Percentiles rank a stretch among this genome's conserved stretches.
Evolutionary conservation across 2,888 invertebrate species (phyloP).

Genomic region (Taenaris catops): DNA sequence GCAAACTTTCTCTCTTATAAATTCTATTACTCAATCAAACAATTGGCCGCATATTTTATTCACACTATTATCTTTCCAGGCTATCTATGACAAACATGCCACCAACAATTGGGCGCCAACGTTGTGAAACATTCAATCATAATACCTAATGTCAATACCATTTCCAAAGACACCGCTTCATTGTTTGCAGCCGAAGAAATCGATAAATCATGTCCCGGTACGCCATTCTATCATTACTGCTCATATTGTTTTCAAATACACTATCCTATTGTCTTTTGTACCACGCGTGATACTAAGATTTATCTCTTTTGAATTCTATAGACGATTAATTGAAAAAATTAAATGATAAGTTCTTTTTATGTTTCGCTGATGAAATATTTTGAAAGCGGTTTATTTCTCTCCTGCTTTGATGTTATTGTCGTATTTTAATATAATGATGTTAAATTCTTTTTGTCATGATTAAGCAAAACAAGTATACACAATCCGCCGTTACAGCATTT

Average conservation of each 20-base stretch:
- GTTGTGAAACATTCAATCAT: slow-evolving; percentile 36
- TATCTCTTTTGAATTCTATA: slow-evolving; percentile 14
- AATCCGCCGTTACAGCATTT: no score
- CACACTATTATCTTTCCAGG: slow-evolving; percentile 4
- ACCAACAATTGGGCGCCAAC: slow-evolving; percentile 7
- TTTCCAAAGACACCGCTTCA: slow-evolving; percentile 33
- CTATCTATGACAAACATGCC: slow-evolving; percentile 7
- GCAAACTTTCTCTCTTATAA: no score
- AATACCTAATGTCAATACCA: slow-evolving; percentile 34
- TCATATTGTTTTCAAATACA: slow-evolving; percentile 50
- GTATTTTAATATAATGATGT: no score
- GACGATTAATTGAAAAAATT: slow-evolving; percentile 14
- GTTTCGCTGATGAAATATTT: slow-evolving; percentile 2
- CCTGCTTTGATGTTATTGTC: no score
- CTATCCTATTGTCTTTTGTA: slow-evolving; percentile 33
- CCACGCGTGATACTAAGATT: slow-evolving; percentile 21
- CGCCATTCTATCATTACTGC: slow-evolving; percentile 25
- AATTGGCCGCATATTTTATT: no score
- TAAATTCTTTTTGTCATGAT: no score
- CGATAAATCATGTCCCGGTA: slow-evolving; percentile 41
- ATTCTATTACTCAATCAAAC: no score
- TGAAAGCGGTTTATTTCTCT: slow-evolving; percentile 1
- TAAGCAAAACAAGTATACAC: no score
- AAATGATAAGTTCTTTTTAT: slow-evolving; percentile 8
- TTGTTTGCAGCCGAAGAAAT: slow-evolving; percentile 34